These are phyloP conservation scores for Saccopteryx bilineata DNA, from an alignment of 2,113 vertebrate species.

Conservation along the genomic window DNA sequence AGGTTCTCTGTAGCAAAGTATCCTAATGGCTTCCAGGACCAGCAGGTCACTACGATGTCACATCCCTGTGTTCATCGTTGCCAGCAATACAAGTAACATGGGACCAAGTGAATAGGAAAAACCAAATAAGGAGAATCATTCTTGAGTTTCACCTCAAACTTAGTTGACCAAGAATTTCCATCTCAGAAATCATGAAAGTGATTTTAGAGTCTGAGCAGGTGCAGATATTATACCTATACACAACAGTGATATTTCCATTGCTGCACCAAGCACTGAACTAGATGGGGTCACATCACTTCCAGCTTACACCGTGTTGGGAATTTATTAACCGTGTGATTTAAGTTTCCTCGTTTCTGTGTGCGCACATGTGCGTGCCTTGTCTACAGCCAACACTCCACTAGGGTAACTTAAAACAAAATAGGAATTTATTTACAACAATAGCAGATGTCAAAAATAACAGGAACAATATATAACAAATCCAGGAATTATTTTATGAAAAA, in stretches of 20 bases:
- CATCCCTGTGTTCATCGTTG: constrained; percentile 9
- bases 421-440: constrained; percentile 84
- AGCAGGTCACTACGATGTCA: background rate
- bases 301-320: background rate
- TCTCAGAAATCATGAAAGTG: background rate
- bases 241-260: background rate
- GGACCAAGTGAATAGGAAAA: background rate
- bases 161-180: constrained; percentile 13
- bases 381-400: constrained; percentile 82
- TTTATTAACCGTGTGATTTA: background rate
- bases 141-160: constrained; percentile 46
- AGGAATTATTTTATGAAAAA: constrained; percentile 82
- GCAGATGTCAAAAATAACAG: constrained; percentile 83
- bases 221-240: background rate
- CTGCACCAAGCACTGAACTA: background rate
- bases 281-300: background rate
- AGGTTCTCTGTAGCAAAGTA: background rate
- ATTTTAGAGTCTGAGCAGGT: constrained; percentile 32
- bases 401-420: constrained; percentile 84
- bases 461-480: constrained; percentile 81
- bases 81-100: background rate
- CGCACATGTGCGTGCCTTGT: constrained; percentile 34
- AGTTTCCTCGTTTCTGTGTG: constrained; percentile 16
- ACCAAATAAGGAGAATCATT: constrained; percentile 29
- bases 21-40: background rate